Evolutionary conservation across 2,113 vertebrate species (phyloP).

Genomic region (Psittacula cyanocephala): DNA sequence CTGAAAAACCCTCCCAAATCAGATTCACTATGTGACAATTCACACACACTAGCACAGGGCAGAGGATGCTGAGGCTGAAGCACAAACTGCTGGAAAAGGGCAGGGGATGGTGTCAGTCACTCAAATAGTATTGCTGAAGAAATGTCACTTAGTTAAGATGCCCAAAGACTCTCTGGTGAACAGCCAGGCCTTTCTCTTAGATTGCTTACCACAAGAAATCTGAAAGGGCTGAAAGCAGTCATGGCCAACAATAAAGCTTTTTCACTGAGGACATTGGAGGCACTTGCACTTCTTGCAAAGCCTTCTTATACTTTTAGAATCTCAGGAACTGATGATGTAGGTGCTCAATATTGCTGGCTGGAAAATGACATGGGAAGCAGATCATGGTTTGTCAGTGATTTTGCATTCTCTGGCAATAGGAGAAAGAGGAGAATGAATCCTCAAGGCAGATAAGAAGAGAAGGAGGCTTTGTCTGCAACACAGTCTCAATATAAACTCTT

Average conservation of each 20-base stretch:
- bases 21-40: background rate
- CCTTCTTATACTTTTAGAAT: background rate
- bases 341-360: background rate
- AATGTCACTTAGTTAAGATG: background rate
- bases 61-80: background rate
- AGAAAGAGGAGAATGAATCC: background rate
- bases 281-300: background rate
- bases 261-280: background rate
- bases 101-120: background rate
- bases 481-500: background rate
- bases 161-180: background rate
- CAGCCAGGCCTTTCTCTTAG: background rate
- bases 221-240: background rate
- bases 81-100: background rate
- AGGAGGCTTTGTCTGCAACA: background rate
- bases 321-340: background rate
- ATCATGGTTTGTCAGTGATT: background rate
- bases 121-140: background rate
- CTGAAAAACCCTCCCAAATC: rapidly evolving
- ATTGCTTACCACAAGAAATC: background rate
- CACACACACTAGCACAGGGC: background rate
- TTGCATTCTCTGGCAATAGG: background rate
- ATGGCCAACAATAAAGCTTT: background rate
- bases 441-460: background rate
- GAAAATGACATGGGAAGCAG: background rate